These are phyloP conservation scores for Poeciliopsis retropinna DNA, from an alignment of 2,113 vertebrate genomes.

Conservation along the genomic window DNA sequence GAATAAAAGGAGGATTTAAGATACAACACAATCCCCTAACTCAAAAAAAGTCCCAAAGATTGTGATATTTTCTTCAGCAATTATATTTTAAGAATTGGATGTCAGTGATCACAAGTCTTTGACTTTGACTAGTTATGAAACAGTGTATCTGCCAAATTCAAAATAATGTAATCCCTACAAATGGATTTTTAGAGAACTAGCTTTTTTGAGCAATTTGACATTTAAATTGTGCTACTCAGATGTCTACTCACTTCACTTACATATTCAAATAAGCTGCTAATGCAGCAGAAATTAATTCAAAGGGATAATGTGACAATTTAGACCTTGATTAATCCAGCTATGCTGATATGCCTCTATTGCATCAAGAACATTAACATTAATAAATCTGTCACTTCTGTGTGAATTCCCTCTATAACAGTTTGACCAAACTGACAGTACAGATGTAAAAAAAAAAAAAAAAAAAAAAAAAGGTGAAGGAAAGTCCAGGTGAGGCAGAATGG, in stretches of 20 bases:
- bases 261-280: neutral
- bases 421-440: neutral
- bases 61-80: neutral
- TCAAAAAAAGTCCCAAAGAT: neutral
- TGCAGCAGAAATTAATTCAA: too few relatives aligned
- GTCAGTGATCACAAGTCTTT: neutral
- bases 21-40: neutral
- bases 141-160: neutral
- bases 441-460: too few relatives aligned
- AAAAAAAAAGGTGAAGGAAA: too few relatives aligned
- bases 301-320: neutral
- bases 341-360: neutral
- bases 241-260: neutral
- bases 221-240: neutral
- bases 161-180: neutral
- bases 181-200: neutral
- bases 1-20: neutral
- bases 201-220: neutral
- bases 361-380: neutral
- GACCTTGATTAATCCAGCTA: neutral
- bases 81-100: neutral
- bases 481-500: neutral
- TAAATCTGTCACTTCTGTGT: neutral
- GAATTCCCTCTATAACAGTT: neutral
- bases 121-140: neutral